These are phyloP conservation scores for Ptychochromis oligacanthus DNA, from an alignment of 2,113 vertebrate genomes.

Conservation along the genomic window DNA sequence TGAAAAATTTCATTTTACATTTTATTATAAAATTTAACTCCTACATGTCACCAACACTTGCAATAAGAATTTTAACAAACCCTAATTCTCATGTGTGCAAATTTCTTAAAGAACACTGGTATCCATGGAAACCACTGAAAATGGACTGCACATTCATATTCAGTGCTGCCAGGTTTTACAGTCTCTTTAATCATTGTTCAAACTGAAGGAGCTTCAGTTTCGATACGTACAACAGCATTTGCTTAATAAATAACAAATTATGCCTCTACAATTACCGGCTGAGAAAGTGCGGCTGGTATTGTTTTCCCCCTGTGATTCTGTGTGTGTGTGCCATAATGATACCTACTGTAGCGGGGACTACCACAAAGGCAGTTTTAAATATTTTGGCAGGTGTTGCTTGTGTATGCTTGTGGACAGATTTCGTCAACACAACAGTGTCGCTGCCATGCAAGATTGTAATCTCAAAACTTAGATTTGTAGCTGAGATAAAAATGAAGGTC, in stretches of 20 bases:
- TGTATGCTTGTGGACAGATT: background rate
- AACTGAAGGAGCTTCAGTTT: conserved; percentile 18
- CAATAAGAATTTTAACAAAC: conserved; percentile 16
- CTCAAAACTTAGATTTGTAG: conserved; percentile 9
- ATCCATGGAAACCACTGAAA: conserved; percentile 73
- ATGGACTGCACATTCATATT: conserved; percentile 43
- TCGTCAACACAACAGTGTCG: background rate
- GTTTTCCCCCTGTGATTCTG: background rate
- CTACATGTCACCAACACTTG: background rate
- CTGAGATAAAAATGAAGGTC: conserved; percentile 1
- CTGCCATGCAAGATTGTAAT: background rate
- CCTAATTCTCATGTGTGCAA: background rate
- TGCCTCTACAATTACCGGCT: background rate
- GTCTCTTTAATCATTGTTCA: conserved; percentile 38
- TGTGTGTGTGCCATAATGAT: background rate
- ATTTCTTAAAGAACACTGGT: conserved; percentile 43
- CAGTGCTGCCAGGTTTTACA: background rate
- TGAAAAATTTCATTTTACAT: background rate
- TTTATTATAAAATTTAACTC: background rate
- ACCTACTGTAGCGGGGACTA: background rate
- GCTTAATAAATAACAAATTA: conserved; percentile 19
- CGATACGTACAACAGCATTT: conserved; percentile 9
- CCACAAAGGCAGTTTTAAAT: conserved; percentile 4
- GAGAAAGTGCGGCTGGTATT: background rate
- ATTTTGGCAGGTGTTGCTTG: background rate